Percentiles rank a stretch among this genome's conserved stretches.
Evolutionary conservation across 2,113 vertebrate species (phyloP).

Genomic region (Bagarius yarrelli): DNA sequence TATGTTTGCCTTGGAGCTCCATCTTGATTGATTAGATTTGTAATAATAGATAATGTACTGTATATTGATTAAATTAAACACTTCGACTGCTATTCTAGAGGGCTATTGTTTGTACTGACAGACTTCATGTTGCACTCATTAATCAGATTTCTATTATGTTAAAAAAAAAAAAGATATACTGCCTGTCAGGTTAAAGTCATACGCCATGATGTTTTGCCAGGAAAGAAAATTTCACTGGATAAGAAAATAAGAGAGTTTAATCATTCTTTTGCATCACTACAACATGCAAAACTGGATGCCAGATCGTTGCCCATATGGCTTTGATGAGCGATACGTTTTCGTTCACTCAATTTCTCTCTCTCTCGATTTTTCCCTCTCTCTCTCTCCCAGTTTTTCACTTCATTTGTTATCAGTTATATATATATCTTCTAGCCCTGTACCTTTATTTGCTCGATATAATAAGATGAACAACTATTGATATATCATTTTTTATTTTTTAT

Average conservation of each 20-base stretch:
- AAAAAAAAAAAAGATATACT: not conserved
- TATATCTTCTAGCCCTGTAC: not conserved
- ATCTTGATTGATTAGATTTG: not conserved
- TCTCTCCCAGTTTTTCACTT: not conserved
- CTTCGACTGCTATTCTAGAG: not conserved
- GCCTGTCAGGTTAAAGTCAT: not conserved
- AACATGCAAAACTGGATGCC: not conserved
- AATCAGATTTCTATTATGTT: not conserved
- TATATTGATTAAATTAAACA: not conserved
- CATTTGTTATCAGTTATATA: not conserved
- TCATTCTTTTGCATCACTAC: not conserved
- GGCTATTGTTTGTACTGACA: not conserved
- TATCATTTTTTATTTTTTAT: not conserved
- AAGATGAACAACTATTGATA: too few relatives aligned
- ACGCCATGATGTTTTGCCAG: not conserved
- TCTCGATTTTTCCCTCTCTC: not conserved
- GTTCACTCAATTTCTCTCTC: not conserved
- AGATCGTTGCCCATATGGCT: constrained; percentile 9
- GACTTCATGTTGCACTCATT: not conserved
- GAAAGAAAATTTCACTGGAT: not conserved
- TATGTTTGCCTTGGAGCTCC: not conserved
- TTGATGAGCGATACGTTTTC: constrained; percentile 7
- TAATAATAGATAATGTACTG: not conserved
- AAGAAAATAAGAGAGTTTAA: not conserved
- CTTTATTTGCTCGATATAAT: not conserved